phyloP scores from a whole-genome alignment of 2,797 vertebrate genomes.

The Myotis daubentonii region DNA sequence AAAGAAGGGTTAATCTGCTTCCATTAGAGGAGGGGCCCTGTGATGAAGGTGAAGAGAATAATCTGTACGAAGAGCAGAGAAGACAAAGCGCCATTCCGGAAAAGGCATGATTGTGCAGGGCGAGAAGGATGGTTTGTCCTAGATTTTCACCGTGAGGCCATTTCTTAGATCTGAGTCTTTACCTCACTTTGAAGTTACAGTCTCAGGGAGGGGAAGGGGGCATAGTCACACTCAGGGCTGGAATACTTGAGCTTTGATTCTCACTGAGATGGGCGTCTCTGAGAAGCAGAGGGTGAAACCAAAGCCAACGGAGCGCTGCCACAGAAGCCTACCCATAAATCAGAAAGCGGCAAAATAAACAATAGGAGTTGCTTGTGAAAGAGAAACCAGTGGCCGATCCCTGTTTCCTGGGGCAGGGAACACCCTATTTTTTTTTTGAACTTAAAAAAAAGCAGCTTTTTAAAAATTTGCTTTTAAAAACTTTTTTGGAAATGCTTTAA shows the following conservation, averaged over 20 bases:
- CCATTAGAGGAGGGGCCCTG: slow-evolving; percentile 35
- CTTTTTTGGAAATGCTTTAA: not conserved
- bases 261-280: not conserved
- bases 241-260: not conserved
- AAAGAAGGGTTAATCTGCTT: slow-evolving; percentile 61
- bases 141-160: not conserved
- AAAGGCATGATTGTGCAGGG: not conserved
- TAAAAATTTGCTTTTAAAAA: not conserved
- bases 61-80: slow-evolving; percentile 48
- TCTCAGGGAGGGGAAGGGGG: not conserved
- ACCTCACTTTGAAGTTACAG: slow-evolving; percentile 66
- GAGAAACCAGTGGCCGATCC: not conserved
- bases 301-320: not conserved
- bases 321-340: not conserved
- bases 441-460: not conserved
- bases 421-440: not conserved
- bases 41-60: slow-evolving; percentile 70
- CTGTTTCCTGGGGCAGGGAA: not conserved
- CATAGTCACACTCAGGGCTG: not conserved
- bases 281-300: slow-evolving; percentile 2
- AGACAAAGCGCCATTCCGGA: slow-evolving; percentile 55
- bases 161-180: slow-evolving; percentile 61
- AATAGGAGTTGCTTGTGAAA: not conserved
- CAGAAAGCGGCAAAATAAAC: slow-evolving; percentile 34
- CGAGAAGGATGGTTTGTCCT: slow-evolving; percentile 1